phyloP scores from a whole-genome alignment of 2,888 invertebrate species.

The Drosophila ochracea region DNA sequence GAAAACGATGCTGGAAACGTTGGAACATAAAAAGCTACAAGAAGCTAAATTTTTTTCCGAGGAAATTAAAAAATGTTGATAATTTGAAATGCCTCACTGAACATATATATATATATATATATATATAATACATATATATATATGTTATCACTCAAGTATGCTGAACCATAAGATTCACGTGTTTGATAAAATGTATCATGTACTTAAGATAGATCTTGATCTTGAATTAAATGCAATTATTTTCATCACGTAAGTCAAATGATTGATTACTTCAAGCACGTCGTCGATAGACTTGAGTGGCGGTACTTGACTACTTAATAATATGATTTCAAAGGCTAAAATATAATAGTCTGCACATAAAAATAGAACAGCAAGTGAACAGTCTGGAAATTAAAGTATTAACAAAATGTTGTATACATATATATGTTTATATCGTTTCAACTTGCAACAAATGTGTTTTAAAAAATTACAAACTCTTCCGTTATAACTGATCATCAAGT shows the following conservation, averaged over 20 bases:
- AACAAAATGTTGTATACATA: not conserved
- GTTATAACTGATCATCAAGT: constrained; percentile 21
- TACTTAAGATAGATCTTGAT: constrained; percentile 56
- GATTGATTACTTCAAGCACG: constrained; percentile 20
- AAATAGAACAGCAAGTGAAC: not conserved
- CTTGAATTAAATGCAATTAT: constrained; percentile 47
- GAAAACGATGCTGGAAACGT: constrained; percentile 86
- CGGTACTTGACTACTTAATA: constrained; percentile 4
- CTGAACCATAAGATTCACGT: constrained; percentile 48
- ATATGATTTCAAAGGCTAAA: not conserved
- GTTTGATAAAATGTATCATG: constrained; percentile 33
- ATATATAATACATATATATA: no score
- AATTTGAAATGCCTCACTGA: not conserved
- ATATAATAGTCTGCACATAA: not conserved
- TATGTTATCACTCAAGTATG: constrained; percentile 23
- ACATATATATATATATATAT: no score
- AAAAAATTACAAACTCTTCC: constrained; percentile 1
- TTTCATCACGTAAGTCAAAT: constrained; percentile 44
- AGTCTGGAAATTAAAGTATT: not conserved
- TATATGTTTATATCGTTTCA: not conserved
- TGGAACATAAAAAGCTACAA: constrained; percentile 42
- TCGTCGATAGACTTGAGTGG: constrained; percentile 5
- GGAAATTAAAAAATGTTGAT: constrained; percentile 23
- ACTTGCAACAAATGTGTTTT: not conserved
- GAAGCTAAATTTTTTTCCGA: constrained; percentile 52